phyloP scores from a whole-genome alignment of 2,888 invertebrate species.

The Acrobasis suavella region DNA sequence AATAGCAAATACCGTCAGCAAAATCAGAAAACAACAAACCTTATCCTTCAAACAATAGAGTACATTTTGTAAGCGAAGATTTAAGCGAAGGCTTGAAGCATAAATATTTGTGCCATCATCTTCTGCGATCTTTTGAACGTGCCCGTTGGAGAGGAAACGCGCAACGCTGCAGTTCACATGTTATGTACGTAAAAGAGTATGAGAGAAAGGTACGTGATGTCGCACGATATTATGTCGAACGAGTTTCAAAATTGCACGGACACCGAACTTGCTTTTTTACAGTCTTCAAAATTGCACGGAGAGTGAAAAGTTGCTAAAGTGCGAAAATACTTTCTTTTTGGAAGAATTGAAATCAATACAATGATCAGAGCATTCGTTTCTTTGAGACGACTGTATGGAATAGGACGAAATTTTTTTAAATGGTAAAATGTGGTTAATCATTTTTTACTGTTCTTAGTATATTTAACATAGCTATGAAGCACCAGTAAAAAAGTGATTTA shows the following conservation, averaged over 20 bases:
- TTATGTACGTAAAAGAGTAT: conserved; percentile 18
- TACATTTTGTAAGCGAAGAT: conserved; percentile 7
- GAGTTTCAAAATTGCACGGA: conserved; percentile 5
- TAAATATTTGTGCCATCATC: conserved; percentile 53
- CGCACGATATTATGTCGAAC: conserved; percentile 23
- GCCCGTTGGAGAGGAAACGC: conserved; percentile 46
- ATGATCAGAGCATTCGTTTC: too few relatives aligned
- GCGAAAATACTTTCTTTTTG: background rate
- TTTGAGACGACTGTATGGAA: too few relatives aligned
- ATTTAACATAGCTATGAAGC: too few relatives aligned
- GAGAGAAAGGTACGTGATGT: conserved; percentile 10
- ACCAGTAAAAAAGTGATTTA: too few relatives aligned
- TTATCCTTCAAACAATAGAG: background rate
- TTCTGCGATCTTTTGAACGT: conserved; percentile 47
- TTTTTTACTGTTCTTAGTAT: too few relatives aligned
- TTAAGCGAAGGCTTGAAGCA: conserved; percentile 36
- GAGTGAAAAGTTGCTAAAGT: too few relatives aligned
- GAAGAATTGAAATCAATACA: too few relatives aligned
- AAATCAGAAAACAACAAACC: background rate
- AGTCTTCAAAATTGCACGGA: too few relatives aligned
- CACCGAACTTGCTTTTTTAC: background rate
- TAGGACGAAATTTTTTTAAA: too few relatives aligned
- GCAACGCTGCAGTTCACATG: conserved; percentile 47
- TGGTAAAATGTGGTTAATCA: too few relatives aligned
- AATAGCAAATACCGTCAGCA: background rate